A percentile compares a stretch with the other conserved stretches of the same genome.
These are phyloP conservation scores for Aphelocoma californica DNA, from an alignment of 2,797 vertebrate species.

Conservation along the genomic window DNA sequence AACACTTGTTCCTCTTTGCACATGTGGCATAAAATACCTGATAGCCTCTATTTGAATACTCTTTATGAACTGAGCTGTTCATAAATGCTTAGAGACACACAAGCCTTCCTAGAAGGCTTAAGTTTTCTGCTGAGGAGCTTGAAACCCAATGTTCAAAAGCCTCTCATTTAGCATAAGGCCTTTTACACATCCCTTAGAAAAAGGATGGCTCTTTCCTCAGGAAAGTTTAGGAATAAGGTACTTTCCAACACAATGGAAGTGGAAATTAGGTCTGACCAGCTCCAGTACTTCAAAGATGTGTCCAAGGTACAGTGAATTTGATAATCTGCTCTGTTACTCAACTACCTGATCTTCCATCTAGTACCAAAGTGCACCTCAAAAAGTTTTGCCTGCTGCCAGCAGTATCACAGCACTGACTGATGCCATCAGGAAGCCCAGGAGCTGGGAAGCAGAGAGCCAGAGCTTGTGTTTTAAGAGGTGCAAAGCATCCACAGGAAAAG, in stretches of 20 bases:
- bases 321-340: not conserved
- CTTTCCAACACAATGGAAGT: not conserved
- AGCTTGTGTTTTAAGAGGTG: not conserved
- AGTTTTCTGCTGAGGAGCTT: not conserved
- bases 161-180: fast-evolving
- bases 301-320: not conserved
- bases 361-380: not conserved
- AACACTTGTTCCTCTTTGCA: not conserved
- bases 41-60: not conserved
- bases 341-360: not conserved
- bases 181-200: not conserved
- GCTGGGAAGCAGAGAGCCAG: not conserved
- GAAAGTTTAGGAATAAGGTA: not conserved
- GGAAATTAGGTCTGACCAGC: not conserved
- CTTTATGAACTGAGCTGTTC: not conserved
- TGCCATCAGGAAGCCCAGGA: not conserved
- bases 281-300: not conserved
- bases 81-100: not conserved
- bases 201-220: not conserved
- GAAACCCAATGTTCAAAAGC: not conserved
- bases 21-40: fast-evolving
- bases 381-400: fast-evolving
- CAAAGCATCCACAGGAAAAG: not conserved
- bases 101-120: not conserved
- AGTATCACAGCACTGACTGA: not conserved